phyloP scores from a whole-genome alignment of 2,888 invertebrate genomes.

The Rutpela maculata region DNA sequence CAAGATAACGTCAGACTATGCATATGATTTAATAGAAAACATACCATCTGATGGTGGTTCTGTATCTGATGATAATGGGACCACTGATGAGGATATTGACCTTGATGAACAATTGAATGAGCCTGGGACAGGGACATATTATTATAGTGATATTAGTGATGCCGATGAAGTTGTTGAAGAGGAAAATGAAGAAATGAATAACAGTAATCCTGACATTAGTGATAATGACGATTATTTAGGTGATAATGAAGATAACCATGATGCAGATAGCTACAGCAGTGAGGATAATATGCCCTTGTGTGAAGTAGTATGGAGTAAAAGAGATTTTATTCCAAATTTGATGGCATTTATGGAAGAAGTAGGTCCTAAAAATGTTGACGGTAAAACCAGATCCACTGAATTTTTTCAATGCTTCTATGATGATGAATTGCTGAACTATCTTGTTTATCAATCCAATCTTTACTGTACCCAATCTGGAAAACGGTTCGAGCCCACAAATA shows the following conservation, averaged over 20 bases:
- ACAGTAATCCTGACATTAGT: background rate
- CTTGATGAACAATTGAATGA: background rate
- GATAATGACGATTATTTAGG: background rate
- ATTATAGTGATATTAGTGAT: background rate
- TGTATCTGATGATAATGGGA: background rate
- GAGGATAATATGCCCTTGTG: slow-evolving; percentile 22
- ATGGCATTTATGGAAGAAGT: slow-evolving; percentile 16
- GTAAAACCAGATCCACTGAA: background rate
- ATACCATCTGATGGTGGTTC: slow-evolving; percentile 8
- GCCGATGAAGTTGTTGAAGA: background rate
- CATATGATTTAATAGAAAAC: background rate
- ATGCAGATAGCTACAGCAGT: background rate
- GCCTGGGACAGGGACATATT: background rate
- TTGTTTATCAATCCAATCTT: slow-evolving; percentile 7
- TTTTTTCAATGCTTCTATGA: slow-evolving; percentile 23
- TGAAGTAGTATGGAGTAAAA: slow-evolving; percentile 21
- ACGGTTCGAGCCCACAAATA: background rate
- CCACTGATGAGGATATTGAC: background rate
- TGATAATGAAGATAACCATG: no score
- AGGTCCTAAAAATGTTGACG: slow-evolving; percentile 14
- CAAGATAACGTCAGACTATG: background rate
- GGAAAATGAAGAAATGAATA: background rate
- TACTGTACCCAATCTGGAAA: background rate
- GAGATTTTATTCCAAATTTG: slow-evolving; percentile 21
- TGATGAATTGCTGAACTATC: slow-evolving; percentile 11